Evolutionary conservation across 2,113 vertebrate species (phyloP).

Genomic region (Ia io): DNA sequence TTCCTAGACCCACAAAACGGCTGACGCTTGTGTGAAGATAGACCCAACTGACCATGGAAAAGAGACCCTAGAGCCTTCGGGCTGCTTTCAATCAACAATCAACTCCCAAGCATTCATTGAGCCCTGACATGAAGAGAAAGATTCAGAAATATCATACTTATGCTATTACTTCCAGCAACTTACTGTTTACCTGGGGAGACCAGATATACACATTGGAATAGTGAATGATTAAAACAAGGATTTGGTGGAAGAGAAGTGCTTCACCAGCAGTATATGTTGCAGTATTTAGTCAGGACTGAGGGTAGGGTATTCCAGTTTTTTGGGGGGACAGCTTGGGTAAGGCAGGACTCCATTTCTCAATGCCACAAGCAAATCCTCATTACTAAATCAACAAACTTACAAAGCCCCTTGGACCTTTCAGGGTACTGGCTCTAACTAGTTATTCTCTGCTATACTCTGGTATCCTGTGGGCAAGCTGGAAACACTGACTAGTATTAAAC

Average conservation of each 20-base stretch:
- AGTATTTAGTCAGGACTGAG: background rate
- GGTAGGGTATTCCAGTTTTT: background rate
- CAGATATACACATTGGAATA: background rate
- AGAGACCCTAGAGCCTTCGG: background rate
- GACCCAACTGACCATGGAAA: background rate
- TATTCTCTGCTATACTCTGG: background rate
- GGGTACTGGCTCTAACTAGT: background rate
- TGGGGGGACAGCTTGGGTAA: background rate
- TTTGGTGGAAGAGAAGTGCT: background rate
- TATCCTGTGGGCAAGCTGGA: background rate
- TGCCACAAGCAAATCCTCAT: background rate
- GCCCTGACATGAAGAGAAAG: background rate
- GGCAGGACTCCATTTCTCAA: background rate
- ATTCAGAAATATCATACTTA: background rate
- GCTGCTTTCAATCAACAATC: background rate
- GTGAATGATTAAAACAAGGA: background rate
- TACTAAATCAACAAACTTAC: background rate
- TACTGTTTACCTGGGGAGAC: background rate
- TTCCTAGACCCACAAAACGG: constrained; percentile 17
- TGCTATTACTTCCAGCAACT: background rate
- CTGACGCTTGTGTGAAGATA: constrained; percentile 6
- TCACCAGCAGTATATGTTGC: background rate
- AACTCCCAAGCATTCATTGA: background rate
- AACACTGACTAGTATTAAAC: background rate
- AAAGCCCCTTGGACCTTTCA: background rate